Evolutionary conservation across 1,140 invertebrate species (phyloP), one percentile per base, ranked within the genome.

Genomic region (Diabrotica virgifera): DNA sequence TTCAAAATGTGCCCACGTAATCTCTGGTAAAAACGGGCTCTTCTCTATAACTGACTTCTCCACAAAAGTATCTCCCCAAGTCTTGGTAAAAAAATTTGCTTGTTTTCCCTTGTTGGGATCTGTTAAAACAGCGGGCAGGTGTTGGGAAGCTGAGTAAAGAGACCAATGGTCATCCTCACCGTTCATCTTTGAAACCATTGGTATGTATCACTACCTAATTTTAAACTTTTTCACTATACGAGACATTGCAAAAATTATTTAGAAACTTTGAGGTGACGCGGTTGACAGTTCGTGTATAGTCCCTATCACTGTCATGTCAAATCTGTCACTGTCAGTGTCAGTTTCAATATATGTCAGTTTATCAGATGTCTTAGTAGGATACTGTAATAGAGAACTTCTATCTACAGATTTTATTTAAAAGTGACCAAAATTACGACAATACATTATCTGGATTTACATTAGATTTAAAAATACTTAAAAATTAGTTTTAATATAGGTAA

Each of bases 31-130:
- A 78, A 91, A 90, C 2, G 88, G 86, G 71, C 91, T 91, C 62
- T 87, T 86, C 14, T 88, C 85, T 74, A 97, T 87, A 12, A 88
- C 83, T 35, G 83, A 80, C 71, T 89, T 90, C 66, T 97, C 95
- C 6, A 96, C 85, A 81, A 98, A 98, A 63, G 86, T 86, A 74
- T 97, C 95, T 51, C 97, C 97, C 97, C 97, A 99, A 68, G 95
- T 96, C 80, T 95, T 95, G 0, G 96, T 97, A 74, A 99, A 96
- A 73, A 99, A 95, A 77, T 96, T 94, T 74, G 85, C 89, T 77
- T 92, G 92, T 80, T 94, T 95, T 60, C 93, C 90, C 72, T 89
- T 89, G 56, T 90, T 89, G 0, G 97, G 97, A 83, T 99, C 96
- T 82, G 98, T 97, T 36, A 99, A 84, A 62, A 97, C 94, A 58